phyloP scores from a whole-genome alignment of 2,888 invertebrate genomes.

The Hydropsyche betteni region DNA sequence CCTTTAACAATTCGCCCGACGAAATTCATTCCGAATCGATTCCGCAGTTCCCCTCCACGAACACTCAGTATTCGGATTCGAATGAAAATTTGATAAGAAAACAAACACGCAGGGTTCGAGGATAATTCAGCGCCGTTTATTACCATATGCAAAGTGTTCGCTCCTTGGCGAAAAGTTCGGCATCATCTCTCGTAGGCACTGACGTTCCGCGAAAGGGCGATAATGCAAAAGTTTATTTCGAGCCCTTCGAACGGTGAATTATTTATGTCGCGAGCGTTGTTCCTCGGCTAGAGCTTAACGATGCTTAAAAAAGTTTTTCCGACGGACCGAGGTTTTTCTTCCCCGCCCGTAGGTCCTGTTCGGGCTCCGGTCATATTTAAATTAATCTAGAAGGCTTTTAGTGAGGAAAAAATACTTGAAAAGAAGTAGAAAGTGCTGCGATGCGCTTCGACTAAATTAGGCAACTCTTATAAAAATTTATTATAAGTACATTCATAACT shows the following conservation, averaged over 20 bases:
- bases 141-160: constrained; percentile 39
- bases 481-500: no score
- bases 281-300: constrained; percentile 30
- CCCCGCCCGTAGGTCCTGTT: background rate
- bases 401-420: no score
- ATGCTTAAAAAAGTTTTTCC: constrained; percentile 30
- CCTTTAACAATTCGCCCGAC: no score
- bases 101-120: background rate
- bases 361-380: background rate
- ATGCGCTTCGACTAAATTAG: no score
- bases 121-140: constrained; percentile 31
- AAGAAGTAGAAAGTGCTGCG: no score
- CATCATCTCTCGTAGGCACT: background rate
- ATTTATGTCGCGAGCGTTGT: constrained; percentile 32
- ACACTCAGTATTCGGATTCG: no score
- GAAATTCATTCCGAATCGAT: no score
- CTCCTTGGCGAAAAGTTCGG: constrained; percentile 21
- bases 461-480: no score
- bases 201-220: background rate
- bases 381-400: no score
- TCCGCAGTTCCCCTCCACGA: no score
- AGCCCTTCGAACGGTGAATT: constrained; percentile 30
- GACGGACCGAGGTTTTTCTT: constrained; percentile 2
- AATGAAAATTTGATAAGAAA: background rate
- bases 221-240: constrained; percentile 38